A percentile compares a stretch with the other conserved stretches of the same genome.
Conservation (phyloP, 2,797 vertebrate genomes). For the Mionectes olivaceus region DNA sequence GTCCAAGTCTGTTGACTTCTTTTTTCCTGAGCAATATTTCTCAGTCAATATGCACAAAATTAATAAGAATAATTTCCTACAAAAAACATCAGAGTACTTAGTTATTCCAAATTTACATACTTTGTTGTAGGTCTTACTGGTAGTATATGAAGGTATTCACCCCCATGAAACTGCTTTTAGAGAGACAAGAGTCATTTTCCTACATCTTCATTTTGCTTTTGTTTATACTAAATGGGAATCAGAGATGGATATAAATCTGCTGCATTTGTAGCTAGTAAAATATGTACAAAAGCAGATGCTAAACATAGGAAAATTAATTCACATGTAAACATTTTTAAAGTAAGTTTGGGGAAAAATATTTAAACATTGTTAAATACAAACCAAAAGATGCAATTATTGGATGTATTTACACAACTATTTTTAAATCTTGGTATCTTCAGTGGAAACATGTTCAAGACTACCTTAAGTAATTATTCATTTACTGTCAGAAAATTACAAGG, state of each 20-base stretch:
- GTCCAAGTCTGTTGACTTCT: neutral
- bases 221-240: neutral
- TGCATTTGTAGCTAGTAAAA: neutral
- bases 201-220: neutral
- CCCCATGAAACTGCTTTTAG: neutral
- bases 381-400: neutral
- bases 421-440: neutral
- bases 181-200: neutral
- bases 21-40: neutral
- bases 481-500: neutral
- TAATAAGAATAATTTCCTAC: neutral
- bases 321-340: neutral
- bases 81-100: neutral
- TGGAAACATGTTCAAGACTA: neutral
- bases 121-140: neutral
- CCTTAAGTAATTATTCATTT: neutral
- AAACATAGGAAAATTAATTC: neutral
- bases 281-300: neutral
- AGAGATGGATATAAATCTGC: neutral
- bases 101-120: neutral
- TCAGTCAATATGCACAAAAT: neutral
- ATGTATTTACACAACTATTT: neutral
- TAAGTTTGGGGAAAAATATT: neutral
- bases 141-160: neutral
- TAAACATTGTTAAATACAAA: neutral